Evolutionary conservation across 2,113 vertebrate species (phyloP).

Genomic region (Theristicus caerulescens): DNA sequence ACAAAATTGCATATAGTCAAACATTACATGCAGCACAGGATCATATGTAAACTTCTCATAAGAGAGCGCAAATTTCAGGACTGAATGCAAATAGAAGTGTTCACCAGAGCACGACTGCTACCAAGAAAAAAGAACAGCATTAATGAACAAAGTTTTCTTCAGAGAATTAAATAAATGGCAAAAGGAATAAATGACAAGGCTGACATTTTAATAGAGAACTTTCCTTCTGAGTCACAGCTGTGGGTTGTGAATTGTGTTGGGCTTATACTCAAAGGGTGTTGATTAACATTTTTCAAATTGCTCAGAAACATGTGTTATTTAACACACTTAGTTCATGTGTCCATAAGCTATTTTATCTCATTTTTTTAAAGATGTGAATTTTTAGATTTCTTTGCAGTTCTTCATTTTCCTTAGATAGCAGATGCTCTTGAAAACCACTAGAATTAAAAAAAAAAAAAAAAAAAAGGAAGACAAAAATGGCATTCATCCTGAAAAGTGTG

Average conservation of each 20-base stretch:
- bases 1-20: not conserved
- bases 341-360: not conserved
- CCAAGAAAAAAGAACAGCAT: not conserved
- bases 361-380: not conserved
- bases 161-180: slow-evolving; percentile 28
- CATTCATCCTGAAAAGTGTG: not conserved
- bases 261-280: not conserved
- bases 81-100: not conserved
- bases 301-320: not conserved
- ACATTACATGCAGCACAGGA: not conserved
- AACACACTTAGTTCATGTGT: not conserved
- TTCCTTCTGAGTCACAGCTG: slow-evolving; percentile 41
- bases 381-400: not conserved
- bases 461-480: not conserved
- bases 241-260: not conserved
- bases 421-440: not conserved
- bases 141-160: slow-evolving; percentile 18
- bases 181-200: slow-evolving; percentile 18
- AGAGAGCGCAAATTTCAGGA: not conserved
- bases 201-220: slow-evolving; percentile 53
- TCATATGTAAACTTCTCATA: not conserved
- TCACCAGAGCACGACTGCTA: not conserved
- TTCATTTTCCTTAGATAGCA: not conserved
- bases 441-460: not conserved
- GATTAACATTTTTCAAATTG: not conserved